Evolutionary conservation across 2,888 invertebrate species (phyloP).

Genomic region (Blastobasis adustella): DNA sequence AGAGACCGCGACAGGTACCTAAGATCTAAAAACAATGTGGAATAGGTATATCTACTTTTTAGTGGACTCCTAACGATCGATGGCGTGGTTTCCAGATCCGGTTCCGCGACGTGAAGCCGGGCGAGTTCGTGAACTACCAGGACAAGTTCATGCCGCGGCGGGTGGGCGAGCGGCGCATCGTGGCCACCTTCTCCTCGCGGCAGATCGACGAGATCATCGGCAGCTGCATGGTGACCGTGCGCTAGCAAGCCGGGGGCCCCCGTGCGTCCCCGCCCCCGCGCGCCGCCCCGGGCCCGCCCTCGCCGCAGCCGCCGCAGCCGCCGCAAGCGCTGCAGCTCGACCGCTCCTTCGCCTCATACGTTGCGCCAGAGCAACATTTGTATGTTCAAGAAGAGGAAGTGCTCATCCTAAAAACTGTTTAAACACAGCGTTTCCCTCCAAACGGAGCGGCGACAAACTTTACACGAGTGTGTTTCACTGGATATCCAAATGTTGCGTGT

Average conservation of each 20-base stretch:
- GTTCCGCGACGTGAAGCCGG: slow-evolving; percentile 77
- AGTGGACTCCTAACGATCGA: background rate
- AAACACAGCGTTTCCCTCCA: slow-evolving; percentile 16
- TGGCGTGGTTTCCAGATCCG: slow-evolving; percentile 41
- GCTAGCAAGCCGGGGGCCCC: slow-evolving; percentile 66
- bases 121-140: slow-evolving; percentile 76
- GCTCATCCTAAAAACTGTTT: slow-evolving; percentile 52
- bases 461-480: slow-evolving; percentile 18
- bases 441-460: slow-evolving; percentile 5
- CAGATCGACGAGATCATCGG: slow-evolving; percentile 79
- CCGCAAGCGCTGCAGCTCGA: slow-evolving; percentile 51
- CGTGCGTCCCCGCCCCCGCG: slow-evolving; percentile 44
- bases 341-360: slow-evolving; percentile 47
- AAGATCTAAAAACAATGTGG: background rate
- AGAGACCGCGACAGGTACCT: slow-evolving; percentile 74
- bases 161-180: slow-evolving; percentile 76
- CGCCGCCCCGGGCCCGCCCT: slow-evolving; percentile 53
- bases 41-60: background rate
- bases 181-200: slow-evolving; percentile 79
- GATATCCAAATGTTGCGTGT: slow-evolving; percentile 24
- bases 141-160: slow-evolving; percentile 76
- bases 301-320: slow-evolving; percentile 44
- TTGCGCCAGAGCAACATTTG: slow-evolving; percentile 52
- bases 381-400: slow-evolving; percentile 62
- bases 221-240: slow-evolving; percentile 69